Base-by-base conservation (phyloP, 2,888 invertebrate genomes). In the Clitarchus hookeri region DNA sequence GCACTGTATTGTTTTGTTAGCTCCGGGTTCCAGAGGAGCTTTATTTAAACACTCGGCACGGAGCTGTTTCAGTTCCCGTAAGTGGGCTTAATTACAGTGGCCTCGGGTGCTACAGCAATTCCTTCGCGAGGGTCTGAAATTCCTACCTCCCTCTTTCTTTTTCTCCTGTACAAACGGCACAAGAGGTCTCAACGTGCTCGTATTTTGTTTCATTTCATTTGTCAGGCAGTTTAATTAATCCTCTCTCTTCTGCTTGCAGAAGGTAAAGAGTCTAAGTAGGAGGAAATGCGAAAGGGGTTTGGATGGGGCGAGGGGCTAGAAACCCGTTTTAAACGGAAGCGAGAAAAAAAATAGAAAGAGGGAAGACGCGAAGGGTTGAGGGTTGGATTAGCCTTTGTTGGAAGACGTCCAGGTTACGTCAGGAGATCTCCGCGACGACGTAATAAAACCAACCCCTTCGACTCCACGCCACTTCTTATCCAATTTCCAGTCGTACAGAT, bases 161-260 rank as follows among this genome's bases (percentile, higher is more conserved):
- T n/a, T 8, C n/a, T 23, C 16, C 48, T 16, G 16, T 48, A 13
- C 16, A 23, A 65, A 65, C 65, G 8, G 65, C 65, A 16, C 19
- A n/a, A 19, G 65, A 65, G 65, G 23, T 65, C 65, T 23, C 23
- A 8, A 65, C 65, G n/a, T 19, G 65, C 65, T 19, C 65, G 23
- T 65, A 65, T n/a, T 65, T 65, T 65, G 65, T 23, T 65, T 23
- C n/a, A 65, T 65, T 65, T 65, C 65, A 65, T 65, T 65, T 65
- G 65, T 65, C 65, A 65, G 65, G 65, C 65, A 65, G 65, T 65
- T 12, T 65, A 65, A 65, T 65, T 65, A 65, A n/a, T 65, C 65
- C 23, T 65, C 65, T 65, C 65, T 19, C 65, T 6, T 65, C 65
- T 23, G 65, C 23, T n/a, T 65, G 65, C 65, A 65, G 65, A 23